These are phyloP conservation scores for Gopherus evgoodei DNA, from an alignment of 2,113 vertebrate genomes.

Conservation along the genomic window DNA sequence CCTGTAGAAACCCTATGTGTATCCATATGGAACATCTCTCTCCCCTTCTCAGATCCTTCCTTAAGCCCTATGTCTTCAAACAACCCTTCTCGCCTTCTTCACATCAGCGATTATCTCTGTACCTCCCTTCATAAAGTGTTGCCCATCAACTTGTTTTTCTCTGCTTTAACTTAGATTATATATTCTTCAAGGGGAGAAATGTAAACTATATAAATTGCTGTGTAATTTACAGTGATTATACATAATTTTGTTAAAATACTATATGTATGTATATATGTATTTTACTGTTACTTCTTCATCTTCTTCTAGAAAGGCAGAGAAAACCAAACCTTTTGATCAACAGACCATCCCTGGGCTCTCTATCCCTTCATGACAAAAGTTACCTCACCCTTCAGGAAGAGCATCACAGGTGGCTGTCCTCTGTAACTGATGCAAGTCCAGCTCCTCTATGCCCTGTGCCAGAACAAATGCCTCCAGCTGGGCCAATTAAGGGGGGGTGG, in stretches of 20 bases:
- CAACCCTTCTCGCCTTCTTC: neutral
- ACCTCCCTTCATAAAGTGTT: neutral
- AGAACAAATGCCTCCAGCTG: neutral
- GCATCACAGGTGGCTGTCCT: neutral
- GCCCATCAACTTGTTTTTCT: neutral
- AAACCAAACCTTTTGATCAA: neutral
- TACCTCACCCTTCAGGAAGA: neutral
- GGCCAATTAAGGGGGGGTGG: neutral
- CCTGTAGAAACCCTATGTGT: neutral
- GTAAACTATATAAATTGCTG: neutral
- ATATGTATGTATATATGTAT: neutral
- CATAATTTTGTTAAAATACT: neutral
- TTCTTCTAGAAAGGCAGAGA: neutral
- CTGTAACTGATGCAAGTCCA: neutral
- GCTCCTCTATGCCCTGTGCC: neutral
- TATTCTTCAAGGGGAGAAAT: neutral
- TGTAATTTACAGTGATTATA: neutral
- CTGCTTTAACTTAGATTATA: neutral
- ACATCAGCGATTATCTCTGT: neutral
- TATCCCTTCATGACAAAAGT: neutral
- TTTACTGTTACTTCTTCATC: neutral
- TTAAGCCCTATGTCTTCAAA: neutral
- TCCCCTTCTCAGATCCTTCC: neutral
- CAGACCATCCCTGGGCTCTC: neutral
- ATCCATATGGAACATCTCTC: neutral